Percentiles rank a stretch among this genome's conserved stretches.
phyloP scores from a whole-genome alignment of 2,888 invertebrate species.

The Papilio elwesi region DNA sequence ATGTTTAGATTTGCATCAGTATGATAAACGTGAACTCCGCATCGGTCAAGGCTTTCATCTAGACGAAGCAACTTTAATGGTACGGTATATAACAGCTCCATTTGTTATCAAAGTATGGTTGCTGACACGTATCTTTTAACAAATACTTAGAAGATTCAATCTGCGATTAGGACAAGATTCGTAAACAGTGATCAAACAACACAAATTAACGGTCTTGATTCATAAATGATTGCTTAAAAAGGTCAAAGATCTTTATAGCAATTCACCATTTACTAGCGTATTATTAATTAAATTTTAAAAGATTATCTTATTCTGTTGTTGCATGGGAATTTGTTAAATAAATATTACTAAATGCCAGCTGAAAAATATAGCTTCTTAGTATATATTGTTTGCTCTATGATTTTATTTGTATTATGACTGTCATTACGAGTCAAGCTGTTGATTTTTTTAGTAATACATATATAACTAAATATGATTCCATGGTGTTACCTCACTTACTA shows the following conservation, averaged over 20 bases:
- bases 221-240: slow-evolving; percentile 25
- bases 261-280: background rate
- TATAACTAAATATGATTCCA: no score
- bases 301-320: background rate
- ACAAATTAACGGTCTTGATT: slow-evolving; percentile 24
- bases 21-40: slow-evolving; percentile 15
- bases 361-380: no score
- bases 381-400: no score
- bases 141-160: slow-evolving; percentile 21
- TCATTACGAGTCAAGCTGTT: no score
- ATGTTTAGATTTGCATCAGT: slow-evolving; percentile 34
- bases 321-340: background rate
- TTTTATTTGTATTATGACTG: no score
- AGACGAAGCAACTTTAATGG: slow-evolving; percentile 12
- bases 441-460: no score
- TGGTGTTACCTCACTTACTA: no score
- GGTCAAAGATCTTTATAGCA: slow-evolving; percentile 21
- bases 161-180: slow-evolving; percentile 8
- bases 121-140: slow-evolving; percentile 27
- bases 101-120: slow-evolving; percentile 2
- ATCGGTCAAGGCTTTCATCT: slow-evolving; percentile 37
- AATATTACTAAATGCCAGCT: background rate
- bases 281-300: slow-evolving; percentile 8
- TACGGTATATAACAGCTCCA: slow-evolving; percentile 20
- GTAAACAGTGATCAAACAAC: background rate